Evolutionary conservation across 2,113 vertebrate genomes (phyloP).

Genomic region (Leucopternis melanops): DNA sequence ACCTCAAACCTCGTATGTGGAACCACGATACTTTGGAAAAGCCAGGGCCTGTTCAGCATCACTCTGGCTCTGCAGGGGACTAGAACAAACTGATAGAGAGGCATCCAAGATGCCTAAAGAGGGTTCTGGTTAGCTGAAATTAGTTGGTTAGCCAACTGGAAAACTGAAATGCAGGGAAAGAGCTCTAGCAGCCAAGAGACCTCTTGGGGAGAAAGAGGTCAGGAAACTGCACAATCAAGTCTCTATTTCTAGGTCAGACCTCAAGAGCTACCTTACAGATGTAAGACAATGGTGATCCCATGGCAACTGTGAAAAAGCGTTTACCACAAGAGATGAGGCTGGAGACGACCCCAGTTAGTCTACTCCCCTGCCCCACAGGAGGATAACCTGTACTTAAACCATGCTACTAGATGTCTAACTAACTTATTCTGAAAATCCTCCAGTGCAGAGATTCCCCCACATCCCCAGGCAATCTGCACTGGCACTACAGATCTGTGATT

Average conservation of each 20-base stretch:
- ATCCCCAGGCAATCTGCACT: not conserved
- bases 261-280: not conserved
- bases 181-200: not conserved
- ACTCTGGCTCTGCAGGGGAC: not conserved
- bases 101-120: not conserved
- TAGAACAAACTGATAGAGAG: not conserved
- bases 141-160: not conserved
- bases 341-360: not conserved
- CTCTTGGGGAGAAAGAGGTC: not conserved
- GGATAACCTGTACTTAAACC: not conserved
- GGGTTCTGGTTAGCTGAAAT: not conserved
- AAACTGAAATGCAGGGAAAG: not conserved
- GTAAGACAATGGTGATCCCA: not conserved
- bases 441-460: not conserved
- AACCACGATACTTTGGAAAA: not conserved
- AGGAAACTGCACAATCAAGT: not conserved
- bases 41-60: not conserved
- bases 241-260: not conserved
- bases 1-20: rapidly evolving
- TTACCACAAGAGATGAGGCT: not conserved
- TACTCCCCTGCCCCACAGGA: not conserved
- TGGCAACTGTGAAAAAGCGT: not conserved
- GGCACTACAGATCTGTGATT: not conserved
- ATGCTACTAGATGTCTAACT: not conserved
- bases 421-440: not conserved